Percentiles rank a stretch among this genome's conserved stretches.
Evolutionary conservation across 2,797 vertebrate species (phyloP).

Genomic region (Graptemys geographica): DNA sequence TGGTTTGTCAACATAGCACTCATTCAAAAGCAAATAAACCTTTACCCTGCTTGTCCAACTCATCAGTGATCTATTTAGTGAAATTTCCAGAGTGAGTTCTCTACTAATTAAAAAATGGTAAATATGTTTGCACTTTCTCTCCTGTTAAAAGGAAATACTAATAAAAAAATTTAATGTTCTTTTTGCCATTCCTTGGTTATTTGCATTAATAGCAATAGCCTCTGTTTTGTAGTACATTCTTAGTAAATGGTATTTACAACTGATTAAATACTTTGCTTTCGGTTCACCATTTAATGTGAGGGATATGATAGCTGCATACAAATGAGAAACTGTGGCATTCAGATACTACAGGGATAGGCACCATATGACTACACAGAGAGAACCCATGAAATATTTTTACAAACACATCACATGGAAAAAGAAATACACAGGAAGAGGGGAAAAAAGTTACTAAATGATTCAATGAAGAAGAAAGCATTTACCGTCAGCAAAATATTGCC

Average conservation of each 20-base stretch:
- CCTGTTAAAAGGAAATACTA: neutral
- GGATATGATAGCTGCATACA: too few relatives aligned
- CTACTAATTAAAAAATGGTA: neutral
- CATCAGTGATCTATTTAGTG: constrained; percentile 17
- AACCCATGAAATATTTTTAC: neutral
- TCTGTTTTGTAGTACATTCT: neutral
- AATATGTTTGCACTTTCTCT: neutral
- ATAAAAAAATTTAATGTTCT: neutral
- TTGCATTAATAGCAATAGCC: neutral
- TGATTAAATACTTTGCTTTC: neutral
- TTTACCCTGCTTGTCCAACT: constrained; percentile 65
- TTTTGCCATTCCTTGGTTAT: neutral
- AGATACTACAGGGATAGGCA: neutral
- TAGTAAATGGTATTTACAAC: neutral
- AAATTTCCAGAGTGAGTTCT: neutral
- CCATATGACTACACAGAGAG: neutral
- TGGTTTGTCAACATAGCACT: constrained; percentile 60
- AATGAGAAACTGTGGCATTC: neutral
- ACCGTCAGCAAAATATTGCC: neutral
- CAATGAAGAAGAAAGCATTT: neutral
- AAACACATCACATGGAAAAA: neutral
- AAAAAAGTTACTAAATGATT: fast-evolving
- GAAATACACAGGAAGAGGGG: neutral
- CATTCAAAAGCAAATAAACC: constrained; percentile 61
- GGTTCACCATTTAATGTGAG: neutral